These are phyloP conservation scores for Chloroceryle aenea DNA, from an alignment of 2,113 vertebrate species.

Conservation along the genomic window DNA sequence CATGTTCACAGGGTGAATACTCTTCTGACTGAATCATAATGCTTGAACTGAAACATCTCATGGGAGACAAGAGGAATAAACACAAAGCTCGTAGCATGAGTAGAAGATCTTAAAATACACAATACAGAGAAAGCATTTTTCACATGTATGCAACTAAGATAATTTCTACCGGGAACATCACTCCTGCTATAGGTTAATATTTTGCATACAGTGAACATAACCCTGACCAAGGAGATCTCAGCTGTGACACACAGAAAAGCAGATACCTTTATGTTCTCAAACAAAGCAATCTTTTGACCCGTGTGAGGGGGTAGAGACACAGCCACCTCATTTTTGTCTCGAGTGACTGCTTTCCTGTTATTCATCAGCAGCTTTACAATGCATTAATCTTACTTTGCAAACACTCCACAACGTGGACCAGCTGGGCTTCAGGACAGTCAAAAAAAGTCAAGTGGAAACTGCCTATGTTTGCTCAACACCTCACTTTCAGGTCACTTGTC, in stretches of 20 bases:
- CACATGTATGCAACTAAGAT: not conserved
- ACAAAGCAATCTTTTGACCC: not conserved
- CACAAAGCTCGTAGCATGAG: not conserved
- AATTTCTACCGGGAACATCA: not conserved
- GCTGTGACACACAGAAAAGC: not conserved
- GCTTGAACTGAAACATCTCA: not conserved
- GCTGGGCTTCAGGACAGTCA: not conserved
- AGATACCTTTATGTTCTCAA: not conserved
- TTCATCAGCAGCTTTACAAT: not conserved
- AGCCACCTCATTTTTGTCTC: not conserved
- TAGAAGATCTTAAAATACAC: not conserved
- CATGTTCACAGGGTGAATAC: not conserved
- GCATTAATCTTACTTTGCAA: not conserved
- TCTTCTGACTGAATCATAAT: not conserved
- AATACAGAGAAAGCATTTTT: not conserved
- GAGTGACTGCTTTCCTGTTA: not conserved
- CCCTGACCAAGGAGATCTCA: not conserved
- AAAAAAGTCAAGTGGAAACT: not conserved
- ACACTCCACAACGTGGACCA: not conserved
- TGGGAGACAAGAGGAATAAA: not conserved
- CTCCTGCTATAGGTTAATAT: not conserved
- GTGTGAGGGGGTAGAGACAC: not conserved
- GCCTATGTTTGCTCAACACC: not conserved
- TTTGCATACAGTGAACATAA: not conserved
- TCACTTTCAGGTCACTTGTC: conserved; percentile 4